These are phyloP conservation scores for Balearica regulorum DNA, from an alignment of 2,797 vertebrate species.

Conservation along the genomic window DNA sequence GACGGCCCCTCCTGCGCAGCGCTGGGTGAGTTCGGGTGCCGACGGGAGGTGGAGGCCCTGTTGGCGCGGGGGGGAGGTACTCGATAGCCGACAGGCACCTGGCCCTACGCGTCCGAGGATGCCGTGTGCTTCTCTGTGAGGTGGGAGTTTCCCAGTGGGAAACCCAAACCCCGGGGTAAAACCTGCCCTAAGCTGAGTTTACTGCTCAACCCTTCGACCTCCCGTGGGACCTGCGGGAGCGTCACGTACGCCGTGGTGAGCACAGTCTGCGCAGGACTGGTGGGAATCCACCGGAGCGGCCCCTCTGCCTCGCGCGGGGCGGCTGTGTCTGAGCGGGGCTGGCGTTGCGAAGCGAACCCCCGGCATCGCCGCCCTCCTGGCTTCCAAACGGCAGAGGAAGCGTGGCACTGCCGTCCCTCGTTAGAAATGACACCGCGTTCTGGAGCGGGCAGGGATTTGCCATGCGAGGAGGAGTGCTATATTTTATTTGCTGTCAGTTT, in stretches of 20 bases:
- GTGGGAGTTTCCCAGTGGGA: background rate
- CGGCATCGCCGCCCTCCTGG: background rate
- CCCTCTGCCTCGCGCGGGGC: background rate
- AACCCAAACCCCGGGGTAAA: background rate
- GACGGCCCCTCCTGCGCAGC: background rate
- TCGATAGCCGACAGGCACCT: accelerated
- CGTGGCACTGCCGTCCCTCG: background rate
- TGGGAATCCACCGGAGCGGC: background rate
- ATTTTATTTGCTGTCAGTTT: background rate
- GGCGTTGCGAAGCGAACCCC: background rate
- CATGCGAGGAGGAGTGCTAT: background rate
- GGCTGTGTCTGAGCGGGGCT: background rate
- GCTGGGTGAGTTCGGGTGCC: background rate
- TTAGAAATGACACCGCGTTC: background rate
- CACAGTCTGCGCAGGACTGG: accelerated
- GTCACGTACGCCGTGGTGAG: accelerated
- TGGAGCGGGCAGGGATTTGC: background rate
- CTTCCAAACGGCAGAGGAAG: background rate
- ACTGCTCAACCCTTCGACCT: background rate
- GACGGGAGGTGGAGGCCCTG: background rate
- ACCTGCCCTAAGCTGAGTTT: too few species aligned
- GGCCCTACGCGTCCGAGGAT: accelerated
- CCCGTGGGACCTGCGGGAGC: too few species aligned
- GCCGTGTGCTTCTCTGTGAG: background rate
- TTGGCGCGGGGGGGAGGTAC: background rate